Evolutionary conservation across 2,113 vertebrate genomes (phyloP).

Genomic region (Eurypyga helias): DNA sequence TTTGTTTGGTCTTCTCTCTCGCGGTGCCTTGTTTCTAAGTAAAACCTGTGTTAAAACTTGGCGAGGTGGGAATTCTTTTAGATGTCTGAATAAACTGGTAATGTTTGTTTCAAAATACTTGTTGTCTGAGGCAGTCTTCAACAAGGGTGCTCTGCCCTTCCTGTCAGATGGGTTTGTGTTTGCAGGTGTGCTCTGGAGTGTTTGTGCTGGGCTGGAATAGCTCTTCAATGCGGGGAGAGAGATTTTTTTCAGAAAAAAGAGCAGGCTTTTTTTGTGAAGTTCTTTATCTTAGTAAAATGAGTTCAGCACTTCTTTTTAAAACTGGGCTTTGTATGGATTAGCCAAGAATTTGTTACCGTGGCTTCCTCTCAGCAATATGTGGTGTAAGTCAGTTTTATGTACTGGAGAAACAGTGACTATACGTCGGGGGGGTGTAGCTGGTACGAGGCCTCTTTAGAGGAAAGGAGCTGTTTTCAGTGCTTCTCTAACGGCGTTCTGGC

Average conservation of each 20-base stretch:
- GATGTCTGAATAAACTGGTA: background rate
- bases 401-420: background rate
- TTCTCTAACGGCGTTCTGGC: background rate
- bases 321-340: background rate
- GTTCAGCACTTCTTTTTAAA: background rate
- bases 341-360: background rate
- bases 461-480: background rate
- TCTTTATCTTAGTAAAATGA: background rate
- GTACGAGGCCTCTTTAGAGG: background rate
- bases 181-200: no score
- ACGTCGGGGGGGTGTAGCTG: no score
- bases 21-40: background rate
- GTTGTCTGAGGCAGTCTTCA: background rate
- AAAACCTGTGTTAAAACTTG: background rate
- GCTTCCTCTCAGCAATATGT: background rate
- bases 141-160: background rate
- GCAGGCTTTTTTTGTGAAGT: background rate
- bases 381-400: background rate
- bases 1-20: no score
- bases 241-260: background rate
- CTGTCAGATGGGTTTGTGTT: background rate
- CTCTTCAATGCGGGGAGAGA: background rate
- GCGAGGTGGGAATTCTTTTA: background rate
- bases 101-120: background rate
- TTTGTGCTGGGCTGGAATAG: background rate